A percentile compares a stretch with the other conserved stretches of the same genome.
Evolutionary conservation across 2,797 vertebrate genomes (phyloP).

Genomic region (Parauchenoglanis ngamensis): DNA sequence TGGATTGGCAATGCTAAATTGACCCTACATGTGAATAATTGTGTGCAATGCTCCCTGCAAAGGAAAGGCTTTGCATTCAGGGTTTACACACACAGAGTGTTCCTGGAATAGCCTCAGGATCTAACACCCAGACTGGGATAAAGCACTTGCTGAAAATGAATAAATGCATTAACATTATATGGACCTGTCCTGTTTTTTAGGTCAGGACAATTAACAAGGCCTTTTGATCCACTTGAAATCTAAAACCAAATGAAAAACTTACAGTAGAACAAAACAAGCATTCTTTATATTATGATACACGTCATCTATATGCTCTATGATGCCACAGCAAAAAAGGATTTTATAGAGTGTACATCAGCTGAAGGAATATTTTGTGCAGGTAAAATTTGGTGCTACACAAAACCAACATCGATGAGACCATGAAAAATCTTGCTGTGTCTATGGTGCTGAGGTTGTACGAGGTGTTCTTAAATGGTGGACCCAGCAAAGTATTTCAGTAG

Average conservation of each 20-base stretch:
- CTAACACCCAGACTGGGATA: background rate
- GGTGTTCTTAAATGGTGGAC: background rate
- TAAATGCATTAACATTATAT: background rate
- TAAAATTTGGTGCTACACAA: background rate
- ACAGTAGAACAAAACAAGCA: background rate
- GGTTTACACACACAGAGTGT: background rate
- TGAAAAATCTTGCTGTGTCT: background rate
- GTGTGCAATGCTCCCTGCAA: background rate
- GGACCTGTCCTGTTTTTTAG: background rate
- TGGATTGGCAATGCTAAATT: background rate
- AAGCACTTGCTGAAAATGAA: background rate
- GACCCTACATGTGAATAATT: background rate
- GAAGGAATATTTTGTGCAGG: background rate
- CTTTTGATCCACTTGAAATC: background rate
- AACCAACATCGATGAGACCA: background rate
- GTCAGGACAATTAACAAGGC: background rate
- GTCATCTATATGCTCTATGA: background rate
- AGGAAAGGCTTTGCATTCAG: background rate
- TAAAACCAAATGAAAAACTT: background rate
- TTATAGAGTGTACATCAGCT: background rate
- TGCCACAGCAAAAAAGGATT: background rate
- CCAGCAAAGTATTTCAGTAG: background rate
- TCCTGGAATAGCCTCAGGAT: background rate
- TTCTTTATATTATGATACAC: background rate
- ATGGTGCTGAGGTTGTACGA: background rate